Evolutionary conservation across 2,113 vertebrate genomes (phyloP), one percentile per base, ranked within the genome.

Genomic region (Rhagologus leucostigma): DNA sequence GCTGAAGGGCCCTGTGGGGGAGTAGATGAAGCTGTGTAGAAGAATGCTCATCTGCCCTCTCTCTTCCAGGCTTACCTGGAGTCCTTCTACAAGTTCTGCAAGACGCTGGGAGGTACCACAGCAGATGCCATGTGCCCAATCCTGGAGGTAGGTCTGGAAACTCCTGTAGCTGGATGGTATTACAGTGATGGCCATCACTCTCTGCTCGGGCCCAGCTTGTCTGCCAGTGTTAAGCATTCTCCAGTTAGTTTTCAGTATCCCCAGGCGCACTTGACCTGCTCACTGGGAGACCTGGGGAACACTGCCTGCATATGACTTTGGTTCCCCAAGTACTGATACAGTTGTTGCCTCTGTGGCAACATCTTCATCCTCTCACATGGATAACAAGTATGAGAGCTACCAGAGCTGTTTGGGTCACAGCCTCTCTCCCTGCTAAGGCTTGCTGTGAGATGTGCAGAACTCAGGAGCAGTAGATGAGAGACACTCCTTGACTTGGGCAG

Each of bases 81-180:
- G 94, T 99, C 99, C 70, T 99, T 99, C 97, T 99, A 99, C 96
- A 99, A 99, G 92, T 99, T 99, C 98, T 99, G 99, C 96, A 99
- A 98, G 64, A 97, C 98, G 4, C 96, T 99, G n/a, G 99, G 99
- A 41, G 99, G 99, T 89, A 99, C 99, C 67, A 99, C 99, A 0
- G 99, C 99, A 3, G 99, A 99, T 53, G 99, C 99, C 85, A 99
- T 99, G 99, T 99, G 99, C 97, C 99, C 99, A 1, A 99, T 99
- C 89, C 96, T 99, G 88, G 99, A 99, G 99, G 99, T 99, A 93
- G 97, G 98, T 87, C 53, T 96, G 71, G 67, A 68, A 70, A 19
- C 24, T 50, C 42, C 32, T 1, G 0, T 8, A 78, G 29, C 46
- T 92, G 68, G 24, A 8, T 10, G 12, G 3, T 83, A 2, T 44